phyloP scores from a whole-genome alignment of 2,797 vertebrate genomes.

The Sebastes taczanowskii region DNA sequence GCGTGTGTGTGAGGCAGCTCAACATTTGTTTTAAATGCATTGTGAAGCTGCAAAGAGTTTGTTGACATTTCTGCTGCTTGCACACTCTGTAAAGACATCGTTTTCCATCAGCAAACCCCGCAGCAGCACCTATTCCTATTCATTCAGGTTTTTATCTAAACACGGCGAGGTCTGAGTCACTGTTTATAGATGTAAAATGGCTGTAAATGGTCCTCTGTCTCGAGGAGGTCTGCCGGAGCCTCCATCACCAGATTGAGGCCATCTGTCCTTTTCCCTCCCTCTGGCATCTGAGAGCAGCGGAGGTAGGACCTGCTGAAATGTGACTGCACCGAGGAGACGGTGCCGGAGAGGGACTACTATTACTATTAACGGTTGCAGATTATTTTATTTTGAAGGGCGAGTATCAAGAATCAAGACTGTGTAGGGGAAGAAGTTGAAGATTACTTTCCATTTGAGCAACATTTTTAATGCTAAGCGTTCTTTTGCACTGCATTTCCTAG shows the following conservation, averaged over 20 bases:
- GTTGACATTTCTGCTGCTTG: constrained; percentile 25
- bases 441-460: not conserved
- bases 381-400: not conserved
- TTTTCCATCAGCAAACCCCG: constrained; percentile 5
- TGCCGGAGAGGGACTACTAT: not conserved
- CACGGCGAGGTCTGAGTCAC: constrained; percentile 20
- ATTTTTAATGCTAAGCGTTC: not conserved
- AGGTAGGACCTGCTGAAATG: constrained; percentile 45
- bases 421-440: not conserved
- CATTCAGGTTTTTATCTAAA: constrained; percentile 14
- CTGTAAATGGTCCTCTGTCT: constrained; percentile 62
- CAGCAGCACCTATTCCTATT: not conserved
- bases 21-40: constrained; percentile 15
- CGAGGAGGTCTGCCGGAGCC: constrained; percentile 51
- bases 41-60: constrained; percentile 14
- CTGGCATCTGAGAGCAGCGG: constrained; percentile 34
- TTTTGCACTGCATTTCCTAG: not conserved
- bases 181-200: constrained; percentile 56
- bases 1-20: not conserved
- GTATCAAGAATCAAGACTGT: not conserved
- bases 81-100: not conserved
- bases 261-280: constrained; percentile 65
- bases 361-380: not conserved
- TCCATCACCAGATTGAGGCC: constrained; percentile 70
- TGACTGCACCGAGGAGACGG: constrained; percentile 22